Evolutionary conservation across 2,797 vertebrate genomes (phyloP).

Genomic region (Sorex maritimensis): DNA sequence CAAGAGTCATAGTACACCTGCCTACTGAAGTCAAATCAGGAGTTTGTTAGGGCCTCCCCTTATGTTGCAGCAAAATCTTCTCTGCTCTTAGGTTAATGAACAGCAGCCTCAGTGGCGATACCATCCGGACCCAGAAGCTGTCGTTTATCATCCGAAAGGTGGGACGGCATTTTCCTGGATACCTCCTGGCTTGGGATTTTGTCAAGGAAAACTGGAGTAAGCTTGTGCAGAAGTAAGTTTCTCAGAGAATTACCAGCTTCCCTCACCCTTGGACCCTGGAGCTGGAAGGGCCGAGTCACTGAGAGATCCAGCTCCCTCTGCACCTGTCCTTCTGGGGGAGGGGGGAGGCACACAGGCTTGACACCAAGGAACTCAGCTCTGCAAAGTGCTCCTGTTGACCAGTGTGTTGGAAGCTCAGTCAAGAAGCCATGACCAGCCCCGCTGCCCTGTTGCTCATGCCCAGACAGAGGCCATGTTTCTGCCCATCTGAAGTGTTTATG

Average conservation of each 20-base stretch:
- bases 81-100: constrained; percentile 93
- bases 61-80: constrained; percentile 56
- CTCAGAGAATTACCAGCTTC: not conserved
- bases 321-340: no score
- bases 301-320: not conserved
- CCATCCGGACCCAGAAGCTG: constrained; percentile 94
- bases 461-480: no score
- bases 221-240: constrained; percentile 95
- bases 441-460: no score
- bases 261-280: no score
- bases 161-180: constrained; percentile 92
- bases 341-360: no score
- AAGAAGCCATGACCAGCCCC: no score
- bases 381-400: no score
- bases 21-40: not conserved
- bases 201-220: constrained; percentile 97
- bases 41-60: constrained; percentile 44
- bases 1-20: constrained; percentile 26
- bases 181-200: constrained; percentile 97
- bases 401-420: no score
- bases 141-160: constrained; percentile 92
- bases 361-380: no score
- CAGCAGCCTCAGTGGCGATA: constrained; percentile 91
- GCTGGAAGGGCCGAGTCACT: no score
- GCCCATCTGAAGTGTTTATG: no score